Percentiles rank a stretch among this genome's conserved stretches.
Conservation (phyloP, 2,888 invertebrate genomes). For the Doris montereyensis region DNA sequence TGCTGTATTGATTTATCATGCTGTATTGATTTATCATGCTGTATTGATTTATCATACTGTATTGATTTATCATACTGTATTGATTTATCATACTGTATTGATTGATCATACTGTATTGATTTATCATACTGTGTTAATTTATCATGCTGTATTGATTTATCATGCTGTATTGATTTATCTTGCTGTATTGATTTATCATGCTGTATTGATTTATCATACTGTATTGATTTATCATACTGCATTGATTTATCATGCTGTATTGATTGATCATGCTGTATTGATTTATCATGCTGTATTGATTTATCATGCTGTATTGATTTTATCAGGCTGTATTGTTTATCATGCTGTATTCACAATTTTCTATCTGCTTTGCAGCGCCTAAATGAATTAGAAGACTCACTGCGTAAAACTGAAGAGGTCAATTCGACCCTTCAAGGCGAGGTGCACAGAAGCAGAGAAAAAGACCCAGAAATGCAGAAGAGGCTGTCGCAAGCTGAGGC, state of each 20-base stretch:
- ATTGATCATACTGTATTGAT: too few relatives aligned
- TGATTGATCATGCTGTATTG: not conserved
- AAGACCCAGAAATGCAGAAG: slow-evolving; percentile 57
- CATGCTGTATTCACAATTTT: not conserved
- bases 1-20: too few relatives aligned
- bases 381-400: slow-evolving; percentile 58
- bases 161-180: not conserved
- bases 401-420: slow-evolving; percentile 55
- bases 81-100: too few relatives aligned
- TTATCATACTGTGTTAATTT: too few relatives aligned
- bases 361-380: slow-evolving; percentile 49
- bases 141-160: not conserved
- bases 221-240: not conserved
- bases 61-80: too few relatives aligned
- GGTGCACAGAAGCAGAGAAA: slow-evolving; percentile 55
- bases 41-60: too few relatives aligned
- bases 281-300: not conserved
- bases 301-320: not conserved
- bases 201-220: not conserved
- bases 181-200: not conserved
- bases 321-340: not conserved
- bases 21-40: too few relatives aligned
- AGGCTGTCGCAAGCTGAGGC: slow-evolving; percentile 56
- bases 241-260: not conserved
- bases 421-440: slow-evolving; percentile 64